These are phyloP conservation scores for Mormyrops boulengeri DNA, from an alignment of 2,797 vertebrate species.

Conservation along the genomic window DNA sequence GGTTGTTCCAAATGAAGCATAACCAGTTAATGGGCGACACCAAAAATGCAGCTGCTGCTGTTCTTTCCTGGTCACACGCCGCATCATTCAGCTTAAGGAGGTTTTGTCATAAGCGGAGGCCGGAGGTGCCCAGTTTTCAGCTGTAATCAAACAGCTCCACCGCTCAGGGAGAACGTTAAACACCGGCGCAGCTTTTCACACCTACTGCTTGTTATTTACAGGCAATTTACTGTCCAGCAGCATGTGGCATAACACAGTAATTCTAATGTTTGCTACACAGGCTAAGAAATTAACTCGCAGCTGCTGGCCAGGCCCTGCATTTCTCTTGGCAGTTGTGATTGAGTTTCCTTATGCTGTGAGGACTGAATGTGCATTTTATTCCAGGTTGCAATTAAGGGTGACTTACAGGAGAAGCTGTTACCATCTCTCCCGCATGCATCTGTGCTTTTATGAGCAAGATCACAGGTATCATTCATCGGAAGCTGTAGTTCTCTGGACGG, in stretches of 20 bases:
- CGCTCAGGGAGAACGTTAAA: neutral
- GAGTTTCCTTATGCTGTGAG: conserved; percentile 7
- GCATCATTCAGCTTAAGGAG: neutral
- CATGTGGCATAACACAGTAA: neutral
- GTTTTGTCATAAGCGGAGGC: neutral
- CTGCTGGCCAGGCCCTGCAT: neutral
- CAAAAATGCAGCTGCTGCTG: neutral
- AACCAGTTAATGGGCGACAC: neutral
- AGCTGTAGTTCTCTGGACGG: neutral
- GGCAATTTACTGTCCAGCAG: neutral
- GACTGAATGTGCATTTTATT: conserved; percentile 10
- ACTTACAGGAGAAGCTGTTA: neutral
- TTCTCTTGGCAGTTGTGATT: conserved; percentile 3
- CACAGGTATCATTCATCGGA: neutral
- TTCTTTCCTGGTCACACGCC: neutral
- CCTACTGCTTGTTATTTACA: neutral
- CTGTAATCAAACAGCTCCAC: neutral
- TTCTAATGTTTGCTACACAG: neutral
- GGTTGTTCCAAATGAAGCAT: neutral
- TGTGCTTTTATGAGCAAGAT: conserved; percentile 3
- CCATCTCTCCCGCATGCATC: neutral
- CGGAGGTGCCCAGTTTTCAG: neutral
- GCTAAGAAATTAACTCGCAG: conserved; percentile 7
- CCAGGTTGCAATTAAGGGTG: neutral
- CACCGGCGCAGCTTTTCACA: conserved; percentile 7